phyloP scores from a whole-genome alignment of 2,797 vertebrate genomes.

The Manis javanica region DNA sequence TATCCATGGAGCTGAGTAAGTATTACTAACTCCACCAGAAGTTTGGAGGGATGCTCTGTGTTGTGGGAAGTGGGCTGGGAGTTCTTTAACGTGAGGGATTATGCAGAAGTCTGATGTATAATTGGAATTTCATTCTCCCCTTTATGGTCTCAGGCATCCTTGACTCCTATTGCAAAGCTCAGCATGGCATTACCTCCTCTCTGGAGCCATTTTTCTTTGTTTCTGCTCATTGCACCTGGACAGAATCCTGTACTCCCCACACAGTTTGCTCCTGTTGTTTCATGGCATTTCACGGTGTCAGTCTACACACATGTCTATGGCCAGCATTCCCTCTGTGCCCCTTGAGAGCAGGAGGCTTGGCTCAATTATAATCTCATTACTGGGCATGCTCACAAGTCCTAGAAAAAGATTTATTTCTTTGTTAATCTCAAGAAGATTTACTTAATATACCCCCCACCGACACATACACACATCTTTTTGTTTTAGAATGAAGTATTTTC shows the following conservation, averaged over 20 bases:
- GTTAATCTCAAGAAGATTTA: neutral
- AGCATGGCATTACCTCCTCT: neutral
- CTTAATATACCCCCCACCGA: neutral
- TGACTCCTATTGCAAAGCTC: neutral
- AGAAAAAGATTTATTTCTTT: neutral
- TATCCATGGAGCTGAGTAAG: neutral
- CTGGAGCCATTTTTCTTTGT: neutral
- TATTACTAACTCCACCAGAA: neutral
- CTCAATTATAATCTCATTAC: neutral
- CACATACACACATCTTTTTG: neutral
- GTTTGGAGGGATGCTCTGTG: neutral
- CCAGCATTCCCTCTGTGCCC: neutral
- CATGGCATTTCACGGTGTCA: accelerated
- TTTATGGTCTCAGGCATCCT: neutral
- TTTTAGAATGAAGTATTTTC: neutral
- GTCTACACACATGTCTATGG: neutral
- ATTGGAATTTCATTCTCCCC: neutral
- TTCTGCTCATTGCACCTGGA: neutral
- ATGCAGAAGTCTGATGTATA: neutral
- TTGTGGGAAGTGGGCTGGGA: neutral
- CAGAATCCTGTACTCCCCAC: accelerated
- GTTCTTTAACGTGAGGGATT: neutral
- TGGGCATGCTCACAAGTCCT: neutral
- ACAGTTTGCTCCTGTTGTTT: neutral
- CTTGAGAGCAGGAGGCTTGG: neutral